A percentile compares a stretch with the other conserved stretches of the same genome.
Conservation (phyloP, 2,113 vertebrate genomes). For the Phocoena phocoena region DNA sequence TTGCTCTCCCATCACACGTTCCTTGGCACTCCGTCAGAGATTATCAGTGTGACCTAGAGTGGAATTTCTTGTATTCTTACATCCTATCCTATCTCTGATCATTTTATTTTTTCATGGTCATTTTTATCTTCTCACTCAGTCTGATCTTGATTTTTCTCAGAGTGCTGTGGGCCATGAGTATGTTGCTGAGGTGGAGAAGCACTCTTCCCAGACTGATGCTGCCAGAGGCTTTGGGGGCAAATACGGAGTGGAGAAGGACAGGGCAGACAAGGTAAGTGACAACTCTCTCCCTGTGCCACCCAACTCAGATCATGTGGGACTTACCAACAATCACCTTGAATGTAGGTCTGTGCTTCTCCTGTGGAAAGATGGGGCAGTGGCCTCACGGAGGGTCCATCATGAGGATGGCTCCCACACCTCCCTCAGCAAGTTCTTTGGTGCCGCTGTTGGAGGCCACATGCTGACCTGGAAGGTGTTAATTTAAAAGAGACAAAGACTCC, state of each 20-base stretch:
- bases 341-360: neutral
- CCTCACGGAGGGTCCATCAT: neutral
- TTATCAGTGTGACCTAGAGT: neutral
- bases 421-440: neutral
- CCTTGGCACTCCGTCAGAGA: neutral
- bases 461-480: neutral
- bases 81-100: neutral
- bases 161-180: constrained; percentile 93
- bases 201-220: constrained; percentile 96
- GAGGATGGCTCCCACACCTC: neutral
- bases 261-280: constrained; percentile 91
- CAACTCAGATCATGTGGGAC: neutral
- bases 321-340: neutral
- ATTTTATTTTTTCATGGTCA: neutral
- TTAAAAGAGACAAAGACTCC: neutral
- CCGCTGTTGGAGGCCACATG: neutral
- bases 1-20: neutral
- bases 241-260: constrained; percentile 94
- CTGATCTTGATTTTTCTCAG: constrained; percentile 80
- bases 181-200: constrained; percentile 89
- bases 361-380: neutral
- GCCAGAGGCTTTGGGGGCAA: constrained; percentile 95
- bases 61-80: neutral
- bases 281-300: fast-evolving
- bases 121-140: neutral